Conservation (phyloP, 2,113 vertebrate species). For the Fukomys damarensis region DNA sequence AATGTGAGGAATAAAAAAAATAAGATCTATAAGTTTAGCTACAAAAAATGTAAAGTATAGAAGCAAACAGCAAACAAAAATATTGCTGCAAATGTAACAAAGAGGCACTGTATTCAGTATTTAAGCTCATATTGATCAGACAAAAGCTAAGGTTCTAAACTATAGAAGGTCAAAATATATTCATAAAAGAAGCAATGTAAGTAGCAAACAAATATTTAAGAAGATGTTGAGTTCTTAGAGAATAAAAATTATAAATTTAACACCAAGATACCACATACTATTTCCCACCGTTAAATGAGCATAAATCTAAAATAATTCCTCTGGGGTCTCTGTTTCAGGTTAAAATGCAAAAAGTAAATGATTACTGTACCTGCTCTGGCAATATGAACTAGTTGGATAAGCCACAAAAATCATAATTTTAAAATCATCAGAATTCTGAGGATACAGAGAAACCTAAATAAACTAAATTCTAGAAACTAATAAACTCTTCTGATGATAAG, state of each 20-base stretch:
- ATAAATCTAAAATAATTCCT: slow-evolving; percentile 20
- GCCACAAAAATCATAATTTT: not conserved
- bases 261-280: not conserved
- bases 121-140: slow-evolving; percentile 44
- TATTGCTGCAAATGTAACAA: slow-evolving; percentile 11
- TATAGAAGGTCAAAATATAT: not conserved
- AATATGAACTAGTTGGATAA: not conserved
- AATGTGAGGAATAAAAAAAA: not conserved
- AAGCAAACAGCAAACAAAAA: slow-evolving; percentile 42
- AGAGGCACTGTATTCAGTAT: not conserved
- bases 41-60: slow-evolving; percentile 40
- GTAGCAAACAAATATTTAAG: slow-evolving; percentile 46
- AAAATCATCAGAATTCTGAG: not conserved
- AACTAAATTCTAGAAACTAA: not conserved
- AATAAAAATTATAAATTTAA: slow-evolving; percentile 58
- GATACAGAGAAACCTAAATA: not conserved
- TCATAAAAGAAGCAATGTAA: not conserved
- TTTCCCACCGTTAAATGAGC: slow-evolving; percentile 12
- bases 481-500: not conserved
- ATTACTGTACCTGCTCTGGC: not conserved
- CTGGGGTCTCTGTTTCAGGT: not conserved
- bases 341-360: not conserved
- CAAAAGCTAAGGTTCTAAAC: slow-evolving; percentile 36
- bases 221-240: not conserved
- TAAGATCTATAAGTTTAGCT: not conserved